Conservation (phyloP, 2,888 invertebrate genomes). For the Campoletis raptor region DNA sequence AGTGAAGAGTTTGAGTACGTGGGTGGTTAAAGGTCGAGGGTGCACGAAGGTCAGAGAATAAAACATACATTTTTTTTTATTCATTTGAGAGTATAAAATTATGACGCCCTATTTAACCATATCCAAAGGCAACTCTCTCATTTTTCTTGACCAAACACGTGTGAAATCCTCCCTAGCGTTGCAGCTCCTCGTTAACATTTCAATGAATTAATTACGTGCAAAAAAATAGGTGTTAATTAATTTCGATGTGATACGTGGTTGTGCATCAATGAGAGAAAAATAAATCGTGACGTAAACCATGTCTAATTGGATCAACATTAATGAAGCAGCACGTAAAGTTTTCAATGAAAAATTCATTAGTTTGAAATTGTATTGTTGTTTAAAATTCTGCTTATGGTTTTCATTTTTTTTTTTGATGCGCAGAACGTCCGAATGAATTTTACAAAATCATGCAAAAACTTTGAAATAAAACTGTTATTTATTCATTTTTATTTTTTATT, state of each 20-base stretch:
- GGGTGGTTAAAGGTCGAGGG: conserved; percentile 33
- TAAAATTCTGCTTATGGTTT: no score
- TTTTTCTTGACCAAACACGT: background rate
- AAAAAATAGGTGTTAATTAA: background rate
- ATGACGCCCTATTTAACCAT: conserved; percentile 39
- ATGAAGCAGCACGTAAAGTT: background rate
- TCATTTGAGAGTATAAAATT: conserved; percentile 35
- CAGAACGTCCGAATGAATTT: background rate
- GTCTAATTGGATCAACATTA: background rate
- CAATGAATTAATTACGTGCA: background rate
- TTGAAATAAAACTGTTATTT: background rate
- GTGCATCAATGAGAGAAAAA: conserved; percentile 10
- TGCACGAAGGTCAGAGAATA: conserved; percentile 23
- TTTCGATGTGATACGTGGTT: conserved; percentile 4
- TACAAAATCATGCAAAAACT: no score
- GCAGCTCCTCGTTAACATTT: conserved; percentile 10
- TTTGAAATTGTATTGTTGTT: background rate
- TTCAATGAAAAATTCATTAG: background rate
- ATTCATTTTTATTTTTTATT: background rate
- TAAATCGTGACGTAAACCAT: background rate
- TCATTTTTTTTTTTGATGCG: no score
- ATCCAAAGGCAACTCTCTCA: background rate
- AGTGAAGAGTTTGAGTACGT: conserved; percentile 14
- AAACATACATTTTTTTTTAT: conserved; percentile 29
- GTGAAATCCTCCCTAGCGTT: background rate